Evolutionary conservation across 2,113 vertebrate genomes (phyloP).

Genomic region (Saguinus midas): DNA sequence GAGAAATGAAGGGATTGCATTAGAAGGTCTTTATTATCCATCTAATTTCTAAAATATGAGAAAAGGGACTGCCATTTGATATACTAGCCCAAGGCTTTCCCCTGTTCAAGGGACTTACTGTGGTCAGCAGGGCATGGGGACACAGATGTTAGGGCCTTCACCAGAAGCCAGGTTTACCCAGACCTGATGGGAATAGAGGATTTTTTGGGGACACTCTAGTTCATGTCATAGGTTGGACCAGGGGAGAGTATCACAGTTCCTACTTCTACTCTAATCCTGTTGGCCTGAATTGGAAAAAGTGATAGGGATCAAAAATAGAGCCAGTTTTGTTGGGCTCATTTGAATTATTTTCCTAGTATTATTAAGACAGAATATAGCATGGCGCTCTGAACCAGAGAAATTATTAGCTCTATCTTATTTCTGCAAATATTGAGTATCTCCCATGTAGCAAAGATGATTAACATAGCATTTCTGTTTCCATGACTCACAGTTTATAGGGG

Average conservation of each 20-base stretch:
- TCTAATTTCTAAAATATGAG: not conserved
- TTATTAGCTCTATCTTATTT: not conserved
- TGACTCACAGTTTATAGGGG: not conserved
- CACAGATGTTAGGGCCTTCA: not conserved
- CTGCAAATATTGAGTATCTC: not conserved
- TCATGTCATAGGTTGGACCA: not conserved
- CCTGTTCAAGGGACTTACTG: not conserved
- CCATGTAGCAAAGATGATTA: not conserved
- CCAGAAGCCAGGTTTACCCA: not conserved
- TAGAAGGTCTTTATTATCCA: not conserved
- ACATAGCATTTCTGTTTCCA: not conserved
- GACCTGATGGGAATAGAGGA: not conserved
- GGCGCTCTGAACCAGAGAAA: not conserved
- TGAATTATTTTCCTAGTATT: not conserved
- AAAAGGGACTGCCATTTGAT: not conserved
- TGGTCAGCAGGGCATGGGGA: not conserved
- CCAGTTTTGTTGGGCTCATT: not conserved
- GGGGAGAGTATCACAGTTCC: not conserved
- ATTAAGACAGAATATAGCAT: not conserved
- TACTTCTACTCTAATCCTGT: not conserved
- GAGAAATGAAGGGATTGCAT: not conserved
- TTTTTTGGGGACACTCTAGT: not conserved
- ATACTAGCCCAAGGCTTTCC: not conserved
- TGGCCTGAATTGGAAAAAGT: not conserved
- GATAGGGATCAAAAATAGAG: not conserved